Percentiles rank a stretch among this genome's conserved stretches.
Evolutionary conservation across 2,113 vertebrate species (phyloP).

Genomic region (Myrmecobius fasciatus): DNA sequence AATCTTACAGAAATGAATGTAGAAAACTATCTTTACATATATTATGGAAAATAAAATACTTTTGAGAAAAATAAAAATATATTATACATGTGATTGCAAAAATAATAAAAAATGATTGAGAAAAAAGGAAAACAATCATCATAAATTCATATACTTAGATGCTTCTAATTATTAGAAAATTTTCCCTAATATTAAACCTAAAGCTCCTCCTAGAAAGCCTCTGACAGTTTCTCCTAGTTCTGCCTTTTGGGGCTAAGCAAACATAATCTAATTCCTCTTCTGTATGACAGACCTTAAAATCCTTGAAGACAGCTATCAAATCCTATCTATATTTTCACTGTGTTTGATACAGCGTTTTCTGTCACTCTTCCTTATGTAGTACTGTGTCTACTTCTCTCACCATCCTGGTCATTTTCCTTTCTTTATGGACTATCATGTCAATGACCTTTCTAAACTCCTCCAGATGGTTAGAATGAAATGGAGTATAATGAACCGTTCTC

Average conservation of each 20-base stretch:
- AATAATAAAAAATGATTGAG: too few relatives aligned
- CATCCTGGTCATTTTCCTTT: not conserved
- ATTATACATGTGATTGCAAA: too few relatives aligned
- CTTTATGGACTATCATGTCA: not conserved
- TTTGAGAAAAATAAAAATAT: too few relatives aligned
- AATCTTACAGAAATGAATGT: too few relatives aligned
- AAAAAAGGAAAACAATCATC: not conserved
- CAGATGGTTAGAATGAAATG: not conserved
- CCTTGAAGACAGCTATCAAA: constrained; percentile 1
- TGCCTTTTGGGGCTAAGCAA: not conserved
- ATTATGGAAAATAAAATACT: too few relatives aligned
- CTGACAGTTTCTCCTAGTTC: not conserved
- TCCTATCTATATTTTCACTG: not conserved
- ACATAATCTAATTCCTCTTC: not conserved
- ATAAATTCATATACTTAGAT: not conserved
- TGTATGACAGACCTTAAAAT: not conserved
- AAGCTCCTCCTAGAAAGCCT: not conserved
- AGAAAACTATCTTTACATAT: too few relatives aligned
- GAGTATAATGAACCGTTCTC: not conserved
- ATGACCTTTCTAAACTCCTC: not conserved
- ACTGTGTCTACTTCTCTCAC: not conserved
- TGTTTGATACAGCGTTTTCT: not conserved
- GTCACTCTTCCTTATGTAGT: not conserved
- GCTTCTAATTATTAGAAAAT: not conserved
- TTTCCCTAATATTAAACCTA: not conserved